Percentiles rank a stretch among this genome's conserved stretches.
phyloP scores from a whole-genome alignment of 2,113 vertebrate genomes.

The Pygoscelis adeliae region DNA sequence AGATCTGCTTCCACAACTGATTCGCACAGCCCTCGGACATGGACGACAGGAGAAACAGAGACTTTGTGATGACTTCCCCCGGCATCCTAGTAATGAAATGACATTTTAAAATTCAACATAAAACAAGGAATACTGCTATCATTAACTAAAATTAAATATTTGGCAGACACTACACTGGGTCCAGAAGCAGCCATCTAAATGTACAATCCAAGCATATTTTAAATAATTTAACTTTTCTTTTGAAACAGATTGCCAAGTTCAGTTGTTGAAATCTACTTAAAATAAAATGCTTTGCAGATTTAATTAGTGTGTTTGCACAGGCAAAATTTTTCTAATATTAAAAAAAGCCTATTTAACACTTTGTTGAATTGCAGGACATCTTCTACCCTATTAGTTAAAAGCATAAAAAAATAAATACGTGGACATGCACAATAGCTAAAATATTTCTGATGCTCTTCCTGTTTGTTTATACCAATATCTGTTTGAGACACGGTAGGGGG shows the following conservation, averaged over 20 bases:
- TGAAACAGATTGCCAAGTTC: background rate
- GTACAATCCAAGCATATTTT: background rate
- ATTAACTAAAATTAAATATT: background rate
- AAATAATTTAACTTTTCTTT: background rate
- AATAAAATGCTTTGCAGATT: background rate
- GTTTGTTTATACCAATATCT: background rate
- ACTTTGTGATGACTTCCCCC: constrained; percentile 88
- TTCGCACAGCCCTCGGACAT: constrained; percentile 92
- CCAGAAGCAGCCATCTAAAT: background rate
- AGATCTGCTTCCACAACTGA: constrained; percentile 97
- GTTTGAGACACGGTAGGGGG: background rate
- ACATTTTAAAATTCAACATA: background rate
- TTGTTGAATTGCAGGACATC: background rate
- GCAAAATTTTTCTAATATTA: background rate
- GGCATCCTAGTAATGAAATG: constrained; percentile 69
- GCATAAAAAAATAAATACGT: background rate
- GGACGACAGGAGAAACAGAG: constrained; percentile 93
- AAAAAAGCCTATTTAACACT: background rate
- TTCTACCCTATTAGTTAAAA: background rate
- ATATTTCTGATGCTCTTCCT: background rate
- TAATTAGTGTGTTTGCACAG: background rate
- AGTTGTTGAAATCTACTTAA: background rate
- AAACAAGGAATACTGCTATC: background rate
- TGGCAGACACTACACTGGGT: background rate
- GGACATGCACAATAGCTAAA: background rate